Base-by-base conservation (phyloP, 2,888 invertebrate species). In the Tortrix viridana region DNA sequence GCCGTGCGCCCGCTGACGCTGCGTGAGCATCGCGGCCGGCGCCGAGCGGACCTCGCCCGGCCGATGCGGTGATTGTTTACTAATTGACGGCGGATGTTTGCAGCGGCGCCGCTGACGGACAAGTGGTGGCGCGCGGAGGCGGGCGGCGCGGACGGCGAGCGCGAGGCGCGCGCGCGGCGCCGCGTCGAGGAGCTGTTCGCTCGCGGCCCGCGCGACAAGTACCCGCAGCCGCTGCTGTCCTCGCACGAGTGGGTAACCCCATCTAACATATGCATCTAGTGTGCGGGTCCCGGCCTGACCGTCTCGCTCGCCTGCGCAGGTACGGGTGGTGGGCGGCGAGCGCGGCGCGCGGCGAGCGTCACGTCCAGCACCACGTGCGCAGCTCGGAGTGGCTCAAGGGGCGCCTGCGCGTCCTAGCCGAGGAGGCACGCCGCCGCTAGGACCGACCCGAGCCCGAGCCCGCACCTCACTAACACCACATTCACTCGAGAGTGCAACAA, bases 321-420 rank as follows among this genome's bases (percentile, higher is more conserved):
- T 92, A 91, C 71, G 86, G 90, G 7, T 81, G 86, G 84, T 79
- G 85, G 71, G 69, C 77, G 67, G 67, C 69, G 65, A 48, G 73
- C 9, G 79, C 49, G 60, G 60, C 65, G 58, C 65, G 60, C 63
- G 70, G 55, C 12, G 85, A 88, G 72, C 79, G 74, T 61, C 81
- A 85, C 53, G 77, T 87, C 26, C 69, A 81, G 68, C 92, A 91
- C 76, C 89, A 85, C 72, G 85, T 93, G 68, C 82, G 82, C 46
- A 93, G 92, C 75, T 92, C 92, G 2, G 75, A 81, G 32, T 90
- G 92, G 92, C 84, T 92, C 62, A 86, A 86, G 73, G 82, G 77
- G 61, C 84, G 86, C 26, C 72, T 90, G 66, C 71, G 78, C 5
- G 80, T 90, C 69, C 81, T 92, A 4, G 81, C 86, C 22, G 79